Conservation (phyloP, 64 coral and sea anemone species). For the Stichodactyla mertensii region DNA sequence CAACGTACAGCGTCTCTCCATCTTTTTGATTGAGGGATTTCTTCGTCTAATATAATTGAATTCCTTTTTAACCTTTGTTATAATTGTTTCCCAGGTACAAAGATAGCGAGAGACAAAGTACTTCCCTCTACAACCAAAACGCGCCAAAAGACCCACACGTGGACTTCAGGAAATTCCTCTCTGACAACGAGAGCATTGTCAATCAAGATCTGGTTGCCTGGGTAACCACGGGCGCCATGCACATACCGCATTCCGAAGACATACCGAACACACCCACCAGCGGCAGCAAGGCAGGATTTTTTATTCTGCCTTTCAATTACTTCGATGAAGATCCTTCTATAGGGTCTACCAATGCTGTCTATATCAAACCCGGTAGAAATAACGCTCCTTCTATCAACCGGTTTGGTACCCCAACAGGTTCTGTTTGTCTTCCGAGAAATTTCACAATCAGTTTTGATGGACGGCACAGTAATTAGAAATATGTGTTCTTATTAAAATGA, state of each 20-base stretch:
- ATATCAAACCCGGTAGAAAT: constrained; percentile 51
- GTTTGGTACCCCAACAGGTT: constrained; percentile 47
- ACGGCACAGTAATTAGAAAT: background rate
- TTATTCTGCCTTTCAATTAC: constrained; percentile 77
- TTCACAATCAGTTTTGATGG: constrained; percentile 24
- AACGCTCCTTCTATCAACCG: constrained; percentile 18
- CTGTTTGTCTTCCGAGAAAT: constrained; percentile 17
- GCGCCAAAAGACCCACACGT: constrained; percentile 47
- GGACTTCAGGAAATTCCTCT: constrained; percentile 55
- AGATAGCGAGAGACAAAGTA: constrained; percentile 48
- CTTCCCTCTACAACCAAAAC: constrained; percentile 64
- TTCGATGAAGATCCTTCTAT: constrained; percentile 84
- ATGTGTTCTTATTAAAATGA: background rate
- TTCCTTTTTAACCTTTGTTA: too few relatives aligned
- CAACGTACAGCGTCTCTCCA: too few relatives aligned
- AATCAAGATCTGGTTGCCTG: constrained; percentile 81
- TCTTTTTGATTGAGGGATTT: too few relatives aligned
- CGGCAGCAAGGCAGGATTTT: constrained; percentile 64
- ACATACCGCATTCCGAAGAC: constrained; percentile 82
- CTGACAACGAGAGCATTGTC: constrained; percentile 64
- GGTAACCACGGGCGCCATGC: constrained; percentile 66
- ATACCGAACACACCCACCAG: constrained; percentile 65
- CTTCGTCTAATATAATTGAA: too few relatives aligned
- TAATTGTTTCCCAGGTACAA: constrained; percentile 26
- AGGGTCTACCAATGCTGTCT: constrained; percentile 50